Conservation (phyloP, 2,113 vertebrate genomes). For the Neolamprologus ventralis region DNA sequence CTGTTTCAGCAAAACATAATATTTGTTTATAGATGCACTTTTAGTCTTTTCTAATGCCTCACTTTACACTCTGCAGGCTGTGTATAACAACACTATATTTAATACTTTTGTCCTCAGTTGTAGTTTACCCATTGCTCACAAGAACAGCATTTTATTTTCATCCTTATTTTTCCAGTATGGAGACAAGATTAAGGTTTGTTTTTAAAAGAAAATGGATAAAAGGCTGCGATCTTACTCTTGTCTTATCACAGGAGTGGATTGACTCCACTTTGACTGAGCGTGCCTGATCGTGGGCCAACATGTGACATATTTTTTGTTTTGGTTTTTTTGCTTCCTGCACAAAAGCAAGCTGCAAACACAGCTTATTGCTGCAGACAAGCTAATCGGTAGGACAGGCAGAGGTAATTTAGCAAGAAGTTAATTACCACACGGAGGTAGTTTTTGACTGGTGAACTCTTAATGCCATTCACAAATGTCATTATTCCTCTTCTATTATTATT, state of each 20-base stretch:
- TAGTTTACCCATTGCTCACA: not conserved
- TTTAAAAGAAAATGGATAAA: not conserved
- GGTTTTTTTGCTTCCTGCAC: not conserved
- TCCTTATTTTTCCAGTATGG: not conserved
- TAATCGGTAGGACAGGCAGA: not conserved
- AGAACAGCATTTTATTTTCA: not conserved
- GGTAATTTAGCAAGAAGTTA: not conserved
- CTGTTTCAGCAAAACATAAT: not conserved
- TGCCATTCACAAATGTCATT: not conserved
- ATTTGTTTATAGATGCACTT: not conserved
- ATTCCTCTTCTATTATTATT: not conserved
- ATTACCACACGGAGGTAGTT: not conserved
- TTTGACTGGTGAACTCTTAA: not conserved
- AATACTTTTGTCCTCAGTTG: not conserved
- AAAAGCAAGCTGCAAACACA: not conserved
- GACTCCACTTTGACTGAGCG: not conserved
- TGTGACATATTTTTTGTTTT: not conserved
- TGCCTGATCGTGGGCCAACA: not conserved
- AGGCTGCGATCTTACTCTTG: not conserved
- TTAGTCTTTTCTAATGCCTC: not conserved
- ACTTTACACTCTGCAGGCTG: not conserved
- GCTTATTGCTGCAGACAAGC: not conserved
- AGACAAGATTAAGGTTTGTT: not conserved
- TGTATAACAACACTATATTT: not conserved
- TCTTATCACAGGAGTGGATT: constrained; percentile 35